A percentile compares a stretch with the other conserved stretches of the same genome.
These are phyloP conservation scores for Neelides folsomi DNA, from an alignment of 2,888 invertebrate genomes.

Conservation along the genomic window DNA sequence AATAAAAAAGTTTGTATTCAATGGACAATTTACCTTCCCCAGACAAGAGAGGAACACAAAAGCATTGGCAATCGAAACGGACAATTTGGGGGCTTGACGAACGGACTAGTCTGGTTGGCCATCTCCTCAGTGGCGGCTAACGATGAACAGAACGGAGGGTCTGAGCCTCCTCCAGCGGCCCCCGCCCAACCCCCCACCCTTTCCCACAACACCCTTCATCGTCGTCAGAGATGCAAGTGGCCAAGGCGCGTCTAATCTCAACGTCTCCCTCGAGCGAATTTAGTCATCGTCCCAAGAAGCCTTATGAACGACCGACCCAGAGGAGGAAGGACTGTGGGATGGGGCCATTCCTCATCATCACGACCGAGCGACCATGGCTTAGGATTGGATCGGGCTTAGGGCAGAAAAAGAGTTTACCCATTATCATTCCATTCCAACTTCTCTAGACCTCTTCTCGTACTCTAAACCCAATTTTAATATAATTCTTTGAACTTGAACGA, in stretches of 20 bases:
- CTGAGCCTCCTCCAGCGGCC: neutral
- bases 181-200: neutral
- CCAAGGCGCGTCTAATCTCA: neutral
- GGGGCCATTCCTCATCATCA: constrained; percentile 27
- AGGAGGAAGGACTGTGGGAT: constrained; percentile 24
- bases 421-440: neutral
- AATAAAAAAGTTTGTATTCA: too few species aligned
- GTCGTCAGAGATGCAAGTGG: neutral
- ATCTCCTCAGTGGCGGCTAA: neutral
- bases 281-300: constrained; percentile 4
- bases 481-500: neutral
- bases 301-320: constrained; percentile 10
- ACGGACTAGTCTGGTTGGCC: neutral
- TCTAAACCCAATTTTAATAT: neutral
- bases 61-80: constrained; percentile 5
- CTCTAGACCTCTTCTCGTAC: neutral
- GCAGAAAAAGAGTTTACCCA: constrained; percentile 30
- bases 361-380: constrained; percentile 5
- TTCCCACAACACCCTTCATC: constrained; percentile 3
- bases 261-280: neutral
- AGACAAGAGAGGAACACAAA: constrained; percentile 23
- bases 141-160: neutral
- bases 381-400: constrained; percentile 24
- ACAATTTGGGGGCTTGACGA: neutral
- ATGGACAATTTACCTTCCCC: constrained; percentile 22